Percentiles rank a stretch among this genome's conserved stretches.
Conservation (phyloP, 2,888 invertebrate genomes). For the Microplitis manilae region DNA sequence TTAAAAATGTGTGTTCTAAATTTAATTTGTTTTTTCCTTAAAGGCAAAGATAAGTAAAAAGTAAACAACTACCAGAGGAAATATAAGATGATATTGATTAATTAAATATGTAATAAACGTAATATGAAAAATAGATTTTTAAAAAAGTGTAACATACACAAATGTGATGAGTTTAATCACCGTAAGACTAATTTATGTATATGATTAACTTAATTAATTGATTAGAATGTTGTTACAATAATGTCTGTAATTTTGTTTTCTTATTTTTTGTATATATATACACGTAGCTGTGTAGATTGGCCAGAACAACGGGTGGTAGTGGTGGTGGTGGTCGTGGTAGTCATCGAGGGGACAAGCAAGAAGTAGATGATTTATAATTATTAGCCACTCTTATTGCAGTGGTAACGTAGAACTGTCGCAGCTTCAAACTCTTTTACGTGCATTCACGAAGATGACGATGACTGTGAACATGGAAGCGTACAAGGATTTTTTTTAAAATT, state of each 20-base stretch:
- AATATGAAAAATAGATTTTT: constrained; percentile 33
- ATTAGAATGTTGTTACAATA: constrained; percentile 27
- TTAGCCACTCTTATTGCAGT: constrained; percentile 67
- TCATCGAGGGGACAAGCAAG: constrained; percentile 64
- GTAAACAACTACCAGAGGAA: not conserved
- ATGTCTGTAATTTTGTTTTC: constrained; percentile 37
- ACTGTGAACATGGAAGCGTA: constrained; percentile 71
- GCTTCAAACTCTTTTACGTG: constrained; percentile 67
- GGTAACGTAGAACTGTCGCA: constrained; percentile 62
- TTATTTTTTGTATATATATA: constrained; percentile 58
- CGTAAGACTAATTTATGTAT: constrained; percentile 13
- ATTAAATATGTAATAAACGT: constrained; percentile 39
- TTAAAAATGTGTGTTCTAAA: not conserved
- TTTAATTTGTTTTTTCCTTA: not conserved
- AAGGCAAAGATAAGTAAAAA: not conserved
- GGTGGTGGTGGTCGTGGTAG: constrained; percentile 64
- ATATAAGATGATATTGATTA: not conserved
- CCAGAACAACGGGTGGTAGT: constrained; percentile 56
- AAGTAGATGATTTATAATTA: constrained; percentile 60
- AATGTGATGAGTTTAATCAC: constrained; percentile 35
- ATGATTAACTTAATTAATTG: constrained; percentile 17
- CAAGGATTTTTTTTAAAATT: constrained; percentile 58
- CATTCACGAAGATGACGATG: constrained; percentile 71
- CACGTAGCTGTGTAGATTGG: constrained; percentile 70
- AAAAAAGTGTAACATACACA: constrained; percentile 1